Percentiles rank a stretch among this genome's conserved stretches.
phyloP scores from a whole-genome alignment of 2,113 vertebrate genomes.

The Rhagologus leucostigma region DNA sequence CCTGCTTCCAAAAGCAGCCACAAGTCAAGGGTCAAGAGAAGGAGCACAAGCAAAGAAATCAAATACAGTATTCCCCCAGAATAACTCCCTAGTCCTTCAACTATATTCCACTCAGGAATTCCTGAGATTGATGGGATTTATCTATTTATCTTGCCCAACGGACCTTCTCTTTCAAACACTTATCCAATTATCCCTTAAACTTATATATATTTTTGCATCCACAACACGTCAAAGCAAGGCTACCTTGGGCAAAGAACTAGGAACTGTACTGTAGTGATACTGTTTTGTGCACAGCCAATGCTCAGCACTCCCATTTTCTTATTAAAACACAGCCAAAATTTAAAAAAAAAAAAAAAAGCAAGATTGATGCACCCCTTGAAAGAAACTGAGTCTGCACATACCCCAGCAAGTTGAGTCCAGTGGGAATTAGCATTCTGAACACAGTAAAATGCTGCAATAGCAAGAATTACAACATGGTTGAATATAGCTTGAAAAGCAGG shows the following conservation, averaged over 20 bases:
- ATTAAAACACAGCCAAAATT: background rate
- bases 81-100: background rate
- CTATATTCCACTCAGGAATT: background rate
- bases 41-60: background rate
- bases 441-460: background rate
- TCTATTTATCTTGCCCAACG: background rate
- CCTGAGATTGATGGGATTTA: background rate
- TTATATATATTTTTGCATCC: background rate
- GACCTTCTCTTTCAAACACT: background rate
- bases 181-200: background rate
- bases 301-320: background rate
- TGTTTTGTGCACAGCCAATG: background rate
- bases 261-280: background rate
- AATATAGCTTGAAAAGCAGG: conserved; percentile 17
- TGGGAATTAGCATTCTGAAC: background rate
- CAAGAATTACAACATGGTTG: conserved; percentile 1
- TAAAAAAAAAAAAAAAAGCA: background rate
- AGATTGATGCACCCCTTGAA: background rate
- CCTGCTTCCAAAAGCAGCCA: background rate
- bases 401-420: background rate
- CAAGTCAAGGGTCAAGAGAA: background rate
- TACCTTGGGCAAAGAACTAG: background rate
- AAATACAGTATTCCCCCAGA: background rate
- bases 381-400: background rate
- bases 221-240: background rate